These are phyloP conservation scores for Dreissena rostriformis DNA, from an alignment of 1,140 invertebrate genomes.

Conservation along the genomic window DNA sequence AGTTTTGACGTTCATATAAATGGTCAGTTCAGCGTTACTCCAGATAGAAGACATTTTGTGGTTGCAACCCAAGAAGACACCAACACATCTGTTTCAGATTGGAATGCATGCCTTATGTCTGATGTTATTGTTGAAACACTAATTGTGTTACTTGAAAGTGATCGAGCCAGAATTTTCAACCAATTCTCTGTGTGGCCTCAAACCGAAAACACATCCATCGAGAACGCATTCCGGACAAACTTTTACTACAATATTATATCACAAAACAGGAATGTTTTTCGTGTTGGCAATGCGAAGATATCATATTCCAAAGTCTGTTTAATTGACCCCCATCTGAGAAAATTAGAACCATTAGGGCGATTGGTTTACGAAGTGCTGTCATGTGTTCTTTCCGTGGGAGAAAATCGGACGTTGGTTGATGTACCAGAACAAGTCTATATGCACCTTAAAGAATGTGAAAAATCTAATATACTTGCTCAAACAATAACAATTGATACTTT, in stretches of 20 bases:
- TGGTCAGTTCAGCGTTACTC: slow-evolving; percentile 61
- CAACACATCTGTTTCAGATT: slow-evolving; percentile 45
- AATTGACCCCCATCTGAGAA: background rate
- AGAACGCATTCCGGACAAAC: background rate
- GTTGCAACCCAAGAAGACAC: slow-evolving; percentile 57
- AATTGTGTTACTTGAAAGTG: slow-evolving; percentile 22
- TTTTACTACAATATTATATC: background rate
- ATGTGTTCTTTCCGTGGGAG: background rate
- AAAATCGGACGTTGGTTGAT: slow-evolving; percentile 9
- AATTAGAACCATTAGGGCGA: background rate
- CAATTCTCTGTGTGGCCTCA: background rate
- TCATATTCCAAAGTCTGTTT: background rate
- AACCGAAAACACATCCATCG: background rate
- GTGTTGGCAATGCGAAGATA: background rate
- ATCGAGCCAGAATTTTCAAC: background rate
- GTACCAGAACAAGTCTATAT: slow-evolving; percentile 20
- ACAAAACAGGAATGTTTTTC: background rate
- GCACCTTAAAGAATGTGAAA: slow-evolving; percentile 12
- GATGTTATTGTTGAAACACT: slow-evolving; percentile 51
- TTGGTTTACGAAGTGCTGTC: background rate
- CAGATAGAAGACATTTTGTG: slow-evolving; percentile 51
- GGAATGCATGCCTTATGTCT: slow-evolving; percentile 67
- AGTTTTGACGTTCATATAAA: slow-evolving; percentile 66
- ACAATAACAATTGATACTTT: slow-evolving; percentile 44
- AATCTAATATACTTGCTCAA: slow-evolving; percentile 6